Percentiles rank a stretch among this genome's conserved stretches.
Evolutionary conservation across 2,113 vertebrate species (phyloP).

Genomic region (Dolichallabes microphthalmus): DNA sequence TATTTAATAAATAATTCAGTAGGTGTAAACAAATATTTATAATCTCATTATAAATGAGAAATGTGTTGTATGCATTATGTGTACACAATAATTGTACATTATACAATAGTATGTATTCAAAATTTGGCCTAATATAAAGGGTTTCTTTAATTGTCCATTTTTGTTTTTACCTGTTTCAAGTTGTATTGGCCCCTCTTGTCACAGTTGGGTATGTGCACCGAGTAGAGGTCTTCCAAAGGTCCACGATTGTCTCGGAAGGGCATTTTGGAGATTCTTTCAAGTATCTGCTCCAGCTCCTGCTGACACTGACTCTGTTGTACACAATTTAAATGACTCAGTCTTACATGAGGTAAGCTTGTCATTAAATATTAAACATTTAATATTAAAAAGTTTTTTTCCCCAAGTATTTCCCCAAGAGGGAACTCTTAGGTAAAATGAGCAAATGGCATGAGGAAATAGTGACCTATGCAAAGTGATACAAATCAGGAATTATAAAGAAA

Average conservation of each 20-base stretch:
- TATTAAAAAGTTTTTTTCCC: neutral
- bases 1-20: neutral
- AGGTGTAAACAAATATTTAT: neutral
- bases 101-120: neutral
- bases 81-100: neutral
- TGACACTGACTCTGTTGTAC: slow-evolving; percentile 86
- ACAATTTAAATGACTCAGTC: slow-evolving; percentile 9
- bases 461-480: neutral
- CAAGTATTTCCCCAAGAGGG: no score
- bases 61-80: neutral
- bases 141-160: neutral
- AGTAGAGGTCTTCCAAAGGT: slow-evolving; percentile 92
- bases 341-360: neutral
- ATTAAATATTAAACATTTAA: neutral
- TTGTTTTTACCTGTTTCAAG: slow-evolving; percentile 85
- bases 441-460: neutral
- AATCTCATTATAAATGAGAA: neutral
- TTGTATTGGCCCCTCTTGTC: slow-evolving; percentile 95
- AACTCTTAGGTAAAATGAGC: neutral
- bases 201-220: slow-evolving; percentile 95
- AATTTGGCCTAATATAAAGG: neutral
- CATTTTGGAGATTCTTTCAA: slow-evolving; percentile 95
- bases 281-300: slow-evolving; percentile 92
- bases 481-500: no score
- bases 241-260: slow-evolving; percentile 89